These are phyloP conservation scores for Dinoponera quadriceps DNA, from an alignment of 1,140 invertebrate species.

Conservation along the genomic window DNA sequence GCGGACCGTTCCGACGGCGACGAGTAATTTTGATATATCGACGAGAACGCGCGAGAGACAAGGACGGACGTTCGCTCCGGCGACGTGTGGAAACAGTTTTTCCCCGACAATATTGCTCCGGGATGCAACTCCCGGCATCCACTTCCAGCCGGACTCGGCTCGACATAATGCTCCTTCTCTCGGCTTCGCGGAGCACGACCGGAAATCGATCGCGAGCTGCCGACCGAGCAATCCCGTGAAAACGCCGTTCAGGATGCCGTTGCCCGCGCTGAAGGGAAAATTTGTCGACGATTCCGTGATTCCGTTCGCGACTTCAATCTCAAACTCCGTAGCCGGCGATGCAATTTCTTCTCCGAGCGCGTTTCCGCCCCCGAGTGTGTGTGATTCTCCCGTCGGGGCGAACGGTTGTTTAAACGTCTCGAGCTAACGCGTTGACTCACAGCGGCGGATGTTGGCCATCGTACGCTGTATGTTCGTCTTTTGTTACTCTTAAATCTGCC, in stretches of 20 bases:
- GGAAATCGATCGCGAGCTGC: constrained; percentile 59
- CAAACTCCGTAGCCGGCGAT: not conserved
- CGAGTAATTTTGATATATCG: constrained; percentile 82
- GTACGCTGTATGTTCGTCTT: too few species aligned
- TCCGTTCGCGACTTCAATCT: too few species aligned
- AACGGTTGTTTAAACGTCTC: too few species aligned
- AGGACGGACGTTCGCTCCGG: not conserved
- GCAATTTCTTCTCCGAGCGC: constrained; percentile 8
- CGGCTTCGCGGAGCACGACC: not conserved
- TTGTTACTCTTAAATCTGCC: too few species aligned
- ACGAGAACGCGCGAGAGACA: not conserved
- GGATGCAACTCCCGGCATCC: constrained; percentile 50
- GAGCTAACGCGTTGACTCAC: too few species aligned
- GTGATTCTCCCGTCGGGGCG: too few species aligned
- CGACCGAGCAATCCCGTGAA: not conserved
- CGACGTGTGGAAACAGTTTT: constrained; percentile 54
- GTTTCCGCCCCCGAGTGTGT: not conserved
- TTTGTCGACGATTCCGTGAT: too few species aligned
- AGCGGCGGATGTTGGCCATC: too few species aligned
- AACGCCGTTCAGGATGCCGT: too few species aligned
- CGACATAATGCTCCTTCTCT: constrained; percentile 62
- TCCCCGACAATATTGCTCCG: constrained; percentile 72
- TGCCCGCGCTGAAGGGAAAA: too few species aligned
- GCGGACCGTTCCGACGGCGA: constrained; percentile 39
- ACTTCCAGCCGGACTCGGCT: constrained; percentile 25